Evolutionary conservation across 2,113 vertebrate genomes (phyloP).

Genomic region (Tympanuchus pallidicinctus): DNA sequence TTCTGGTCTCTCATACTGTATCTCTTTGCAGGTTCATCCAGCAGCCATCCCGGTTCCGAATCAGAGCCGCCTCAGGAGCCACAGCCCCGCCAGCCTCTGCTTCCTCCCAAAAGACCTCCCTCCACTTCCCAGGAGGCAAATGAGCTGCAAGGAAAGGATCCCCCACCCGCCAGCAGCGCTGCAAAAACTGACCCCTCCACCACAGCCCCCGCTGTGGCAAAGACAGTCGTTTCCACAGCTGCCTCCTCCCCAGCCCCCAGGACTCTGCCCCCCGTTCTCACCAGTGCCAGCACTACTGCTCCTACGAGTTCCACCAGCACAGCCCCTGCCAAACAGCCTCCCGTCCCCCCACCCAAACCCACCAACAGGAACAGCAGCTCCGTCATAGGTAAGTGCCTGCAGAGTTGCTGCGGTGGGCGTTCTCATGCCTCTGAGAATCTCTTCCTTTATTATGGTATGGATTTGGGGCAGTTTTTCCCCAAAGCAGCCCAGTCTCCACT

Average conservation of each 20-base stretch:
- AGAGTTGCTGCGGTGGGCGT: fast-evolving
- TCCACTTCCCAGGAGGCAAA: conserved; percentile 81
- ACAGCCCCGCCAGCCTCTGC: conserved; percentile 84
- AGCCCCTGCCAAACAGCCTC: conserved; percentile 88
- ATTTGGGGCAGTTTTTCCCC: neutral
- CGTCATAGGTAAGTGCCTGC: conserved; percentile 85
- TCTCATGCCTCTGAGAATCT: neutral
- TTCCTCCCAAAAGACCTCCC: conserved; percentile 91
- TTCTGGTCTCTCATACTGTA: neutral
- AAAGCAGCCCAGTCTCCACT: neutral
- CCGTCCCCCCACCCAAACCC: conserved; percentile 93
- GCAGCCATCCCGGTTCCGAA: conserved; percentile 80
- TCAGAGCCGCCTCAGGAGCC: conserved; percentile 80
- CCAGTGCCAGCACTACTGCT: conserved; percentile 75
- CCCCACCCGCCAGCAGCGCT: neutral
- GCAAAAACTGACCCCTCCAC: conserved; percentile 46
- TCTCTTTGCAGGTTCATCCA: conserved; percentile 81
- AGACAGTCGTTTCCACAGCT: conserved; percentile 41
- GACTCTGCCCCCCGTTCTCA: conserved; percentile 77
- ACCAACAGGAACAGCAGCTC: conserved; percentile 90
- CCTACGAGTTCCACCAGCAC: conserved; percentile 55
- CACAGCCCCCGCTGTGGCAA: conserved; percentile 54
- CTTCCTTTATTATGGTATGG: neutral
- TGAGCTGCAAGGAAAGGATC: conserved; percentile 70
- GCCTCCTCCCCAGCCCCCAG: conserved; percentile 82